A percentile compares a stretch with the other conserved stretches of the same genome.
phyloP scores from a whole-genome alignment of 1,140 invertebrate species.

The Ridgeia piscesae region DNA sequence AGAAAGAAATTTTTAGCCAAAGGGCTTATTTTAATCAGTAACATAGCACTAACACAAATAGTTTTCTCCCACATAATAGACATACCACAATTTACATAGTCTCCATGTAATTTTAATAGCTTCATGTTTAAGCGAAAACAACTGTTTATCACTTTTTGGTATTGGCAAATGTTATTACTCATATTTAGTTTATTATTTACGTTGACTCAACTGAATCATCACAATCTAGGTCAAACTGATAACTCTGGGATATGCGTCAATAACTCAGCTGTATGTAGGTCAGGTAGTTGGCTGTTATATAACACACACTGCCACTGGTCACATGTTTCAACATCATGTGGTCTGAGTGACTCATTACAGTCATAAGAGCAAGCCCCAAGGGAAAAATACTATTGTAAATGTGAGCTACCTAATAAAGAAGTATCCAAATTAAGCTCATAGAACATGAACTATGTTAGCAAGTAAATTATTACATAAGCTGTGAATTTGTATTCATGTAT shows the following conservation, averaged over 20 bases:
- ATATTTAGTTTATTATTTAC: background rate
- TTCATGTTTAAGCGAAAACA: background rate
- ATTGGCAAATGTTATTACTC: background rate
- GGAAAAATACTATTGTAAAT: background rate
- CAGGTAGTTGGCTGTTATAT: background rate
- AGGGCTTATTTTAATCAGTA: no score
- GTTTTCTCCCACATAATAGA: no score
- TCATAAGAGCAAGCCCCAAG: background rate
- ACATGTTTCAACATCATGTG: background rate
- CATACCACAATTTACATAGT: background rate
- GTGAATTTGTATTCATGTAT: background rate
- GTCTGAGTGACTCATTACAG: background rate
- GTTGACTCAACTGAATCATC: background rate
- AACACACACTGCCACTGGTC: background rate
- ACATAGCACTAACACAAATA: no score
- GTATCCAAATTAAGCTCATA: background rate
- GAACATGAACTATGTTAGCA: background rate
- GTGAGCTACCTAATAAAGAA: background rate
- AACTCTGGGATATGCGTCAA: background rate
- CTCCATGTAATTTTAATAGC: background rate
- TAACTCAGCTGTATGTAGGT: background rate
- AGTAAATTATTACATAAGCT: background rate
- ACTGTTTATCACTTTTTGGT: background rate
- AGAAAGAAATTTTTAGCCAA: no score
- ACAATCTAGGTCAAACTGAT: background rate